Percentiles rank a stretch among this genome's conserved stretches.
Conservation (phyloP, 2,113 vertebrate species). For the Spea bombifrons region DNA sequence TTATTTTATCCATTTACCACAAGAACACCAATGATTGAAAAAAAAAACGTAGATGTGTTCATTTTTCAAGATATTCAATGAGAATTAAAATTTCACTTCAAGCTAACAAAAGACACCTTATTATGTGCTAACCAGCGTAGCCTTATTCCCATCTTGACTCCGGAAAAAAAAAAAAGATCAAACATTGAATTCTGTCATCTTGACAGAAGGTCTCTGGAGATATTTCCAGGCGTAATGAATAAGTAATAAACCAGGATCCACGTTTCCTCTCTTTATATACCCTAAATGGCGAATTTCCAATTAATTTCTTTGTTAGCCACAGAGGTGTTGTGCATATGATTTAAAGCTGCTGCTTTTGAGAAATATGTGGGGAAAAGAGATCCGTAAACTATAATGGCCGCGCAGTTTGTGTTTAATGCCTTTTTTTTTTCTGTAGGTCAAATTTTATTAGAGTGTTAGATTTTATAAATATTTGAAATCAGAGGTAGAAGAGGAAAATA, state of each 20-base stretch:
- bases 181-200: constrained; percentile 42
- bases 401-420: too few relatives aligned
- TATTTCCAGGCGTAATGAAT: constrained; percentile 37
- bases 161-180: constrained; percentile 32
- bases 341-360: constrained; percentile 1
- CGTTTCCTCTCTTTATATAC: constrained; percentile 19
- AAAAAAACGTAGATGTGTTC: too few relatives aligned
- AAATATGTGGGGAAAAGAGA: not conserved
- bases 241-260: constrained; percentile 18
- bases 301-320: constrained; percentile 30
- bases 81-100: not conserved
- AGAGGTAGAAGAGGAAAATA: too few relatives aligned
- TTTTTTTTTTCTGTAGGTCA: too few relatives aligned
- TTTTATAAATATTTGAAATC: too few relatives aligned
- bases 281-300: constrained; percentile 43
- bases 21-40: too few relatives aligned
- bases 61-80: too few relatives aligned
- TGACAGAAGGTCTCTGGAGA: constrained; percentile 35
- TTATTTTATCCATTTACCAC: too few relatives aligned
- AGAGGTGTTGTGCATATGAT: not conserved
- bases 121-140: not conserved
- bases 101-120: not conserved
- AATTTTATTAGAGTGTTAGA: too few relatives aligned
- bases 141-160: constrained; percentile 6
- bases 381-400: too few relatives aligned